phyloP scores from a whole-genome alignment of 2,888 invertebrate species.

The Busseola fusca region DNA sequence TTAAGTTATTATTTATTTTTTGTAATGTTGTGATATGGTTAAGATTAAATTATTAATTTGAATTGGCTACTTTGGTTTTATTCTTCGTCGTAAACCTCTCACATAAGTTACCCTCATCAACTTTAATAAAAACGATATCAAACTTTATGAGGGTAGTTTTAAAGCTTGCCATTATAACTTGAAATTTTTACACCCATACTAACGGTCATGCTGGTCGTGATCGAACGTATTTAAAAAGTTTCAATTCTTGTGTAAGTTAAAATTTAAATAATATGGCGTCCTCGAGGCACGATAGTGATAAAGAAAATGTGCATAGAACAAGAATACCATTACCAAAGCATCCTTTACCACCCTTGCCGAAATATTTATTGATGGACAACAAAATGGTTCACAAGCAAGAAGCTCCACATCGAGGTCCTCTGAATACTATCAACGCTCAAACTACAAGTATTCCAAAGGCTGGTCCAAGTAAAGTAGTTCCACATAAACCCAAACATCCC shows the following conservation, averaged over 20 bases:
- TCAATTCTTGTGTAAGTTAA: conserved; percentile 26
- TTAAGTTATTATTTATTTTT: conserved; percentile 80
- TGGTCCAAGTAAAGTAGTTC: conserved; percentile 47
- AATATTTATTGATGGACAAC: conserved; percentile 65
- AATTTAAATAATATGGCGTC: conserved; percentile 40
- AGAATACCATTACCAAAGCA: conserved; percentile 77
- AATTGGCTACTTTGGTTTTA: conserved; percentile 55
- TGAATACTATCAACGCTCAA: conserved; percentile 70
- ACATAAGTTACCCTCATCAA: conserved; percentile 5
- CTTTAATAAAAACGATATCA: not conserved
- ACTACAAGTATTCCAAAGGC: conserved; percentile 38
- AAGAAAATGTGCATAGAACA: conserved; percentile 74
- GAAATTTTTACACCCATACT: conserved; percentile 36
- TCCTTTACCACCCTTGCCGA: conserved; percentile 75
- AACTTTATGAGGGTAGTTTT: conserved; percentile 59
- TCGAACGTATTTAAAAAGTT: conserved; percentile 50
- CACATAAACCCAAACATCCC: conserved; percentile 30
- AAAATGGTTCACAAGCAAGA: conserved; percentile 32
- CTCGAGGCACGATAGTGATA: conserved; percentile 69
- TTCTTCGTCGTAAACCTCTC: conserved; percentile 5
- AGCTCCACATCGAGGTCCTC: conserved; percentile 65
- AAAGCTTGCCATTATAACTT: not conserved
- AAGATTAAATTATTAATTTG: conserved; percentile 82
- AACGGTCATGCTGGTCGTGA: conserved; percentile 77
- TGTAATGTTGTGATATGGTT: conserved; percentile 80